These are phyloP conservation scores for Chloroceryle amazona DNA, from an alignment of 2,797 vertebrate species.

Conservation along the genomic window DNA sequence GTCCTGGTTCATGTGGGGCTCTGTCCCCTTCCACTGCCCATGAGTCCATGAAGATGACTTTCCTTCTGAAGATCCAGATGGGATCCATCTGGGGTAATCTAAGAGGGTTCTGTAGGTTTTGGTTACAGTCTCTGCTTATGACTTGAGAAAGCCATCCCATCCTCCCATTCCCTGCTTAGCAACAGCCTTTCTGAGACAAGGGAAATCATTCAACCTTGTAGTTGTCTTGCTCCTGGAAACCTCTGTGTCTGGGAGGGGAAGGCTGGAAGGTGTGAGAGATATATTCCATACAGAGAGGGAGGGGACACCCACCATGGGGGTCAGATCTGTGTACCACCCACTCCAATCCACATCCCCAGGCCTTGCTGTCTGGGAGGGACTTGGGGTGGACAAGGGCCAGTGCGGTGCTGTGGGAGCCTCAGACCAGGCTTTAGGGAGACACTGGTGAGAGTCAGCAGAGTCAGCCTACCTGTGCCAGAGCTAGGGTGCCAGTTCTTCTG, in stretches of 20 bases:
- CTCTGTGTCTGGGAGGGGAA: background rate
- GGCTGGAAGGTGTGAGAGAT: background rate
- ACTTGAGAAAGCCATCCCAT: background rate
- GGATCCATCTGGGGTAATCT: background rate
- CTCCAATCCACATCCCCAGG: background rate
- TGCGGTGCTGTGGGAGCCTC: background rate
- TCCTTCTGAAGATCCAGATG: background rate
- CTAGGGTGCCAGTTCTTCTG: background rate
- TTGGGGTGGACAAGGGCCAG: background rate
- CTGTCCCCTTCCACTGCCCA: background rate
- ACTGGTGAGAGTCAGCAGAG: background rate
- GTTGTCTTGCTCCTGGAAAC: background rate
- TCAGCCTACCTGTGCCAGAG: background rate
- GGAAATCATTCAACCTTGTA: background rate
- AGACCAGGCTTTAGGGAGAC: background rate
- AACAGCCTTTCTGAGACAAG: background rate
- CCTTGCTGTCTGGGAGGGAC: background rate
- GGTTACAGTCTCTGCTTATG: background rate
- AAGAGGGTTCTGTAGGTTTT: background rate
- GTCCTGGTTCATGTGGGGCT: background rate
- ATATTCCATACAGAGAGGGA: rapidly evolving
- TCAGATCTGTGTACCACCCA: background rate
- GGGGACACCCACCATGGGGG: background rate
- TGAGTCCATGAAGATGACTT: background rate
- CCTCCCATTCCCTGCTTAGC: background rate